Evolutionary conservation across 2,888 invertebrate species (phyloP).

Genomic region (Gandaritis pyraliata): DNA sequence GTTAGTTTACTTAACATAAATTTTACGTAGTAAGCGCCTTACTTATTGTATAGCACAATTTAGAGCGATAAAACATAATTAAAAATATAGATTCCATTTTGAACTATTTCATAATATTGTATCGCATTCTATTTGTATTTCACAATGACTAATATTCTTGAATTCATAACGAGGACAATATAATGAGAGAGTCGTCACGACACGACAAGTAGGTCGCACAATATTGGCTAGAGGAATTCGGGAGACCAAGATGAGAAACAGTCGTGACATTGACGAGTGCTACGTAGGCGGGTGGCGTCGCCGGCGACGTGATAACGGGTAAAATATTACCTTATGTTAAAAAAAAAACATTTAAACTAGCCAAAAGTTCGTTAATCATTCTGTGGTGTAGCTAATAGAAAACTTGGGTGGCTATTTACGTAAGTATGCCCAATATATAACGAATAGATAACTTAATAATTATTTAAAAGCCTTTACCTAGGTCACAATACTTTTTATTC

Average conservation of each 20-base stretch:
- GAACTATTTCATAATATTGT: neutral
- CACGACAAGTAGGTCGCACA: conserved; percentile 60
- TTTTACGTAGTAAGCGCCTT: too few species aligned
- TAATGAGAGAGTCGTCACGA: conserved; percentile 38
- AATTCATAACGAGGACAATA: conserved; percentile 47
- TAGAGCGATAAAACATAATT: too few species aligned
- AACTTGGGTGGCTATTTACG: too few species aligned
- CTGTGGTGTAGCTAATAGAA: neutral
- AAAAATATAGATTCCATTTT: neutral
- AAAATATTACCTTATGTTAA: conserved; percentile 26
- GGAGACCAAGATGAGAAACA: conserved; percentile 56
- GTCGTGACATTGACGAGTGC: conserved; percentile 65
- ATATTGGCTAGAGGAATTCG: conserved; percentile 60
- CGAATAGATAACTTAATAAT: too few species aligned
- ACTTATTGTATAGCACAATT: too few species aligned
- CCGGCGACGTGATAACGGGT: conserved; percentile 45
- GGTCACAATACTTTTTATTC: too few species aligned
- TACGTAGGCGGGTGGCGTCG: conserved; percentile 62
- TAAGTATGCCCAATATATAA: too few species aligned
- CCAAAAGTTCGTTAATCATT: neutral
- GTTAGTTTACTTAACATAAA: too few species aligned
- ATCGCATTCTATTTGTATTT: conserved; percentile 20
- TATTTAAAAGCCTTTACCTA: too few species aligned
- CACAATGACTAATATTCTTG: conserved; percentile 33
- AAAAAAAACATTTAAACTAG: too few species aligned